Evolutionary conservation across 1,140 invertebrate species (phyloP), one percentile per base, ranked within the genome.

Genomic region (Neocloeon triangulifer): DNA sequence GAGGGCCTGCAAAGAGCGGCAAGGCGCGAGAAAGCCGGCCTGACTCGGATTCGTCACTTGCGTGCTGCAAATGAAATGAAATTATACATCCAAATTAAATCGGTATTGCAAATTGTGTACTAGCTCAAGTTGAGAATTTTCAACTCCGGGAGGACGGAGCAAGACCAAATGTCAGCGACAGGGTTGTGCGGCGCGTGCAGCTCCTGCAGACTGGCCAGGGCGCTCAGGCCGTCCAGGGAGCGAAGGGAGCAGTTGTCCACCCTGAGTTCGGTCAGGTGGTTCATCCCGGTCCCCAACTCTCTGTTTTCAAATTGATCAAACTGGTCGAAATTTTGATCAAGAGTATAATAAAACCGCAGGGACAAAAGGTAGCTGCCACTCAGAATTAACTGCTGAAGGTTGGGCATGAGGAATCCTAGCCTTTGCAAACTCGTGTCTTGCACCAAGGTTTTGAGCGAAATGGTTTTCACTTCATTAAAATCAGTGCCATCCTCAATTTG

Each of bases 221-320:
- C 69, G 47, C 61, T 63, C 8, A 67, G 58, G 2, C 69, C 69
- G 42, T 75, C 70, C 25, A 75, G 52, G 38, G 55, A 62, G 7
- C 52, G 60, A 12, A 75, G 43, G 1, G 62, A 59, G 40, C 71
- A 75, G 19, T 62, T 59, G 37, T 61, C 63, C n/a, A 73, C 58
- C 37, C 61, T 66, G 10, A 74, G 46, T 25, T 62, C 51, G 49
- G 61, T 53, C 2, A 64, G 46, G 42, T 64, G 59, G 19, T 56
- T 51, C 18, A 75, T 48, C 7, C 60, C 61, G 38, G 61, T 69
- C n/a, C 70, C 70, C 9, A 75, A 51, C 39, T 73, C 71, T 20
- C 69, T 47, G 34, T 7, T 37, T 26, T n/a, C n/a, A n/a, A n/a
- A n/a, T n/a, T n/a, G n/a, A n/a, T 16, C 5, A 26, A 6, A 10